A percentile compares a stretch with the other conserved stretches of the same genome.
phyloP scores from a whole-genome alignment of 2,797 vertebrate genomes.

The Nannoperca obscura region DNA sequence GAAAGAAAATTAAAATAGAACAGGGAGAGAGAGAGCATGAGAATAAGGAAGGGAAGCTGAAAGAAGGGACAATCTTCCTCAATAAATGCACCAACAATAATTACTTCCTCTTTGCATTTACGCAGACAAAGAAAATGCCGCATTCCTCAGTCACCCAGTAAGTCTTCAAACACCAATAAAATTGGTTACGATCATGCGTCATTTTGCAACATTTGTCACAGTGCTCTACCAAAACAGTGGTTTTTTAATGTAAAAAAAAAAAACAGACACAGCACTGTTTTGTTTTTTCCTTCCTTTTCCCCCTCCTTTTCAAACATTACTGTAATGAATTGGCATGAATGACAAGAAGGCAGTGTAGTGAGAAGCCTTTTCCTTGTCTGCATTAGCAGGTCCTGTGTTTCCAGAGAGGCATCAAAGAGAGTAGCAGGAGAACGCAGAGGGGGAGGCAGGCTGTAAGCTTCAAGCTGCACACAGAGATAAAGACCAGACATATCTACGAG shows the following conservation, averaged over 20 bases:
- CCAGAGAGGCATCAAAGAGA: slow-evolving; percentile 77
- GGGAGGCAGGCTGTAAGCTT: slow-evolving; percentile 76
- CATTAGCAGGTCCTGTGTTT: slow-evolving; percentile 81
- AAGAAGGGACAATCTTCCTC: not conserved
- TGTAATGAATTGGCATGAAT: slow-evolving; percentile 74
- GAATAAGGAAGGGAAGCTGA: not conserved
- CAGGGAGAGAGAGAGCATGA: not conserved
- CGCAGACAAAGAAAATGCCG: slow-evolving; percentile 13
- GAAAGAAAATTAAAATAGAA: not conserved
- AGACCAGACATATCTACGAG: slow-evolving; percentile 78
- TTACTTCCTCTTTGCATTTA: not conserved
- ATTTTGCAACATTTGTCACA: slow-evolving; percentile 47
- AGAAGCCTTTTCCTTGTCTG: slow-evolving; percentile 76
- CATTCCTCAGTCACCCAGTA: not conserved
- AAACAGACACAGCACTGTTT: slow-evolving; percentile 39
- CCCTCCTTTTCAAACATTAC: slow-evolving; percentile 57
- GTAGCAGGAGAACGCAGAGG: slow-evolving; percentile 65
- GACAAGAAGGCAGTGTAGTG: slow-evolving; percentile 66
- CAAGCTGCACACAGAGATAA: slow-evolving; percentile 88
- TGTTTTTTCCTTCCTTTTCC: not conserved
- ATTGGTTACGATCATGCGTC: slow-evolving; percentile 32
- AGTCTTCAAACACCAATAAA: slow-evolving; percentile 40
- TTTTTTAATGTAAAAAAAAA: slow-evolving; percentile 21
- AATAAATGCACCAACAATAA: slow-evolving; percentile 28
- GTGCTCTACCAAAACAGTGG: slow-evolving; percentile 20